Base-by-base conservation (phyloP, 2,797 vertebrate genomes). In the Enteromius thamalakanensis region DNA sequence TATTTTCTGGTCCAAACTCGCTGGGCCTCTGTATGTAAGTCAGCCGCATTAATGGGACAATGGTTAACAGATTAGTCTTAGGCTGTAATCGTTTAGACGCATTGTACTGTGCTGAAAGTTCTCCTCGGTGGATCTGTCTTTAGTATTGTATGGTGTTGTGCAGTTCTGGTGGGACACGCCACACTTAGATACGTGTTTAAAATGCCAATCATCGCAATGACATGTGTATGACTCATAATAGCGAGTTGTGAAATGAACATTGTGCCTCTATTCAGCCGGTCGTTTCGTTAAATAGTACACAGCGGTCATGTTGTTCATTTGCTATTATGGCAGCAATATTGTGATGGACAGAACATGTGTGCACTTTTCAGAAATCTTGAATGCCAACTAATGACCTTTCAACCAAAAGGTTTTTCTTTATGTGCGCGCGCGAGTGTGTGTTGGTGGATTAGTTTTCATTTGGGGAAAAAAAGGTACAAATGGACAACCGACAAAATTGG, bases 341-440 rank as follows among this genome's bases (percentile, higher is more conserved):
- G 53, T 85, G 53, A 83, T 42, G 89, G 91, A 91, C 89, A 90
- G 90, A 91, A 88, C 88, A 87, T 90, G 88, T 91, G 93, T 94
- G 93, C 91, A 94, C 92, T 93, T 94, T 94, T 92, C 90, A 47
- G 84, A 69, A 81, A 71, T 80, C 53, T 79, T 86, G 76, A 84
- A 72, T 68, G 74, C 60, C 76, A 78, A 37, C 79, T 83, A 37
- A 80, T 84, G 81, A 86, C 67, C 83, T 86, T 83, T 71, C 79
- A 71, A 67, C 34, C 64, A 80, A 80, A 76, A 45, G 47, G 60
- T 65, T 82, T 82, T 32, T 53, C 87, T 88, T 34, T 60, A 80
- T 90, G 26, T 26, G 87, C 84, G 47, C 3, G 42, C 26, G n/a
- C 0, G 23, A n/a, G 37, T 26, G 68, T 42, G 68, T 76, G 53